Conservation (phyloP, 2,888 invertebrate genomes). For the Micoletzkya japonica region DNA sequence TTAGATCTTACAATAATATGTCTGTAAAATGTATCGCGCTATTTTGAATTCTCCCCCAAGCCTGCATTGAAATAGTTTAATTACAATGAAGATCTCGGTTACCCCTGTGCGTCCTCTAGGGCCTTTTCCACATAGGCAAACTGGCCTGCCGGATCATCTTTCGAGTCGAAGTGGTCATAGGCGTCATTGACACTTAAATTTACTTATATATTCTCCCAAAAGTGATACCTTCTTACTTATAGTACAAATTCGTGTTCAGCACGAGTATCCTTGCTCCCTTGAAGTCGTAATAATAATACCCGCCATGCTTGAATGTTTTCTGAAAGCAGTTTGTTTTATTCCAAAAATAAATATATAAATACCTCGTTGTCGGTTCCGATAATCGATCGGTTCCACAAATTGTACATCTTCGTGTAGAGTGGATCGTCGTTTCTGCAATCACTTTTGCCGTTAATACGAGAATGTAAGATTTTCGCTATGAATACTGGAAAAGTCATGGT, state of each 20-base stretch:
- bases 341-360: not conserved
- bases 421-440: slow-evolving; percentile 16
- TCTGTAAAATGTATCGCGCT: too few relatives aligned
- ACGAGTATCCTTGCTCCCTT: slow-evolving; percentile 46
- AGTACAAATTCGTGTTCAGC: slow-evolving; percentile 61
- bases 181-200: slow-evolving; percentile 42
- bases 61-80: too few relatives aligned
- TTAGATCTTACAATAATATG: too few relatives aligned
- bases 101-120: slow-evolving; percentile 38
- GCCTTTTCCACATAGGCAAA: slow-evolving; percentile 53
- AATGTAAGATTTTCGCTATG: not conserved
- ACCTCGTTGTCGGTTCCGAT: slow-evolving; percentile 22
- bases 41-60: not conserved
- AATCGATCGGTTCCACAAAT: slow-evolving; percentile 19
- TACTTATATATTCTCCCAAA: not conserved
- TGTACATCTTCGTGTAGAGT: slow-evolving; percentile 9
- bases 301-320: slow-evolving; percentile 52
- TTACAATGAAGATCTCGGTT: slow-evolving; percentile 22
- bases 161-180: slow-evolving; percentile 45
- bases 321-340: slow-evolving; percentile 26
- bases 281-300: slow-evolving; percentile 50
- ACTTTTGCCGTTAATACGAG: too few relatives aligned
- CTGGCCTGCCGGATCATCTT: slow-evolving; percentile 56
- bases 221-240: slow-evolving; percentile 36
- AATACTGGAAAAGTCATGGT: not conserved